A percentile compares a stretch with the other conserved stretches of the same genome.
These are phyloP conservation scores for Iguana delicatissima DNA, from an alignment of 2,797 vertebrate genomes.

Conservation along the genomic window DNA sequence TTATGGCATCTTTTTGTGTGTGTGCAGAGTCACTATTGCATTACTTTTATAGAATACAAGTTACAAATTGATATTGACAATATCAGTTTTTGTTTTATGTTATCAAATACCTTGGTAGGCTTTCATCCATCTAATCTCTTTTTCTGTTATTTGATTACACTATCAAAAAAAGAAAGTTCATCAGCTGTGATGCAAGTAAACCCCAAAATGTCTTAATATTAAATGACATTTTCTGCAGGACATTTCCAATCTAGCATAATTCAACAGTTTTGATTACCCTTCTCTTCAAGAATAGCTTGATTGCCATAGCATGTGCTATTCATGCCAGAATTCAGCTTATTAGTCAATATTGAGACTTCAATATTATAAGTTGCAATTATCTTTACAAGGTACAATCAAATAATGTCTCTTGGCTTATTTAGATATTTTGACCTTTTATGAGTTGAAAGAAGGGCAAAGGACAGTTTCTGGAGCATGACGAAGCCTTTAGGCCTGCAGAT, in stretches of 20 bases:
- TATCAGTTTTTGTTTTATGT: neutral
- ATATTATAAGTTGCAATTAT: neutral
- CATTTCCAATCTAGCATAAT: conserved; percentile 27
- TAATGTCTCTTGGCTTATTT: neutral
- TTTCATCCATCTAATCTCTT: neutral
- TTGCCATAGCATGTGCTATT: conserved; percentile 26
- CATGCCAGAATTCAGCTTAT: conserved; percentile 42
- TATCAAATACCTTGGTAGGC: neutral
- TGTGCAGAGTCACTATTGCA: neutral
- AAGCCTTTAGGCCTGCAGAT: neutral
- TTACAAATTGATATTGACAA: too few relatives aligned
- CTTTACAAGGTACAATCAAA: neutral
- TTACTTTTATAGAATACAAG: neutral
- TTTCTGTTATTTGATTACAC: conserved; percentile 29
- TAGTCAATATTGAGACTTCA: neutral
- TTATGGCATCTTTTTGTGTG: neutral
- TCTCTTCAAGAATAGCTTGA: conserved; percentile 29
- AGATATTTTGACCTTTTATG: neutral
- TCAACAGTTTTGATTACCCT: conserved; percentile 55
- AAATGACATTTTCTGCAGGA: conserved; percentile 51
- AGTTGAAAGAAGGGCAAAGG: neutral
- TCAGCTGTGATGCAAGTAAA: conserved; percentile 23
- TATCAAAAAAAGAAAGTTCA: conserved; percentile 38
- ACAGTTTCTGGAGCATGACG: too few relatives aligned
- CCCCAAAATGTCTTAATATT: conserved; percentile 22